phyloP scores from a whole-genome alignment of 2,113 vertebrate species.

The Actenoides lindsayi region DNA sequence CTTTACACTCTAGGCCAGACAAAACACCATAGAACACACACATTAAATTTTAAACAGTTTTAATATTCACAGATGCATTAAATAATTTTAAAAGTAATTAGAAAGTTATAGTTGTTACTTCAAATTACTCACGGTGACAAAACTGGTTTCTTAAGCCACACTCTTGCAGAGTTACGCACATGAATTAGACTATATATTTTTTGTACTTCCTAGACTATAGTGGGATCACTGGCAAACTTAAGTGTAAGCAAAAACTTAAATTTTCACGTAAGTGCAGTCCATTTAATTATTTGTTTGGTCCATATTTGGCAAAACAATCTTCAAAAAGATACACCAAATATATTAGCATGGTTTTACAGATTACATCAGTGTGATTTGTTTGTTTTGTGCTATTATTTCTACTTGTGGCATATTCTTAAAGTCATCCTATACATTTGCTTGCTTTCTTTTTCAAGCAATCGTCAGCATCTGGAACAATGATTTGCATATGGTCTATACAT shows the following conservation, averaged over 20 bases:
- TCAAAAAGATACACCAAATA: neutral
- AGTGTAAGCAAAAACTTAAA: neutral
- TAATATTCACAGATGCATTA: neutral
- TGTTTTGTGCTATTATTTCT: neutral
- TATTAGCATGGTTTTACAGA: neutral
- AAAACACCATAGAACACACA: neutral
- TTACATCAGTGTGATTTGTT: neutral
- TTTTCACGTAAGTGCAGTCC: neutral
- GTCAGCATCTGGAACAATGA: neutral
- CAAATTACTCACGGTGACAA: neutral
- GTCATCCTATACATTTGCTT: neutral
- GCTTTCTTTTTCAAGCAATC: neutral
- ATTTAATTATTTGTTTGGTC: neutral
- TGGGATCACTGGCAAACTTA: neutral
- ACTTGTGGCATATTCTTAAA: neutral
- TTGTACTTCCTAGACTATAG: neutral
- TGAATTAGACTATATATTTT: neutral
- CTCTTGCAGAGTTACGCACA: neutral
- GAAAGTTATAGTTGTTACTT: neutral
- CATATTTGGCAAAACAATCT: neutral
- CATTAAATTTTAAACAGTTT: neutral
- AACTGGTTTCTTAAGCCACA: neutral
- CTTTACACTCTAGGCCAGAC: neutral
- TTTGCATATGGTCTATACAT: neutral
- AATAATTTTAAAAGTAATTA: neutral